Evolutionary conservation across 2,888 invertebrate genomes (phyloP).

Genomic region (Eurytoma californica): DNA sequence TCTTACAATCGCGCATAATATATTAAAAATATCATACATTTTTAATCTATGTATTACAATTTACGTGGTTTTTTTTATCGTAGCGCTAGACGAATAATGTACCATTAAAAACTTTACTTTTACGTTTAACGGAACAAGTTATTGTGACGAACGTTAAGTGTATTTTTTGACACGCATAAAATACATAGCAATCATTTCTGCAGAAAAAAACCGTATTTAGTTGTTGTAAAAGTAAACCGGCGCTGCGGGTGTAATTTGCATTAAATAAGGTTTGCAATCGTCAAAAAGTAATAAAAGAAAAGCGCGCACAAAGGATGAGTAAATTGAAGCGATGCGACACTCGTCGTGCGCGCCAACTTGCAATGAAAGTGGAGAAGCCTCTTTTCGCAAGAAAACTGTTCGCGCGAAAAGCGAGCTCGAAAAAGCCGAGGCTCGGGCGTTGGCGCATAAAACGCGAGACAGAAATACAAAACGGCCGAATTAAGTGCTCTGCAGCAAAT

Average conservation of each 20-base stretch:
- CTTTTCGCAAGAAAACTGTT: neutral
- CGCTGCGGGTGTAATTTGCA: neutral
- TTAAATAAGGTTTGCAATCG: neutral
- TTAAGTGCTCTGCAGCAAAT: too few relatives aligned
- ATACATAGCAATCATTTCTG: too few relatives aligned
- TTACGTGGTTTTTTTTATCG: too few relatives aligned
- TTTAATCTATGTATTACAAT: too few relatives aligned
- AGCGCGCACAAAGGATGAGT: constrained; percentile 12
- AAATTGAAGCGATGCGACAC: constrained; percentile 6
- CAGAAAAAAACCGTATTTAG: neutral
- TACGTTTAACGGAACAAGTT: too few relatives aligned
- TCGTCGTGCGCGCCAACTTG: neutral
- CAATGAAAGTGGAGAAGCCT: neutral
- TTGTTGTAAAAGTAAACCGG: neutral
- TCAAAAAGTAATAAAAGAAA: constrained; percentile 6
- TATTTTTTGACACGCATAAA: too few relatives aligned
- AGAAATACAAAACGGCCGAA: neutral
- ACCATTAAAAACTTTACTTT: too few relatives aligned
- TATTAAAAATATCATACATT: too few relatives aligned
- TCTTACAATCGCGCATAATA: too few relatives aligned
- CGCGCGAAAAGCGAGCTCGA: neutral
- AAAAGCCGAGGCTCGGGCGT: neutral
- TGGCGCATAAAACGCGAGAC: neutral
- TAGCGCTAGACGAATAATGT: too few relatives aligned
- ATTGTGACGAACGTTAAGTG: too few relatives aligned